These are phyloP conservation scores for Drosophila eohydei DNA, from an alignment of 2,888 invertebrate genomes.

Conservation along the genomic window DNA sequence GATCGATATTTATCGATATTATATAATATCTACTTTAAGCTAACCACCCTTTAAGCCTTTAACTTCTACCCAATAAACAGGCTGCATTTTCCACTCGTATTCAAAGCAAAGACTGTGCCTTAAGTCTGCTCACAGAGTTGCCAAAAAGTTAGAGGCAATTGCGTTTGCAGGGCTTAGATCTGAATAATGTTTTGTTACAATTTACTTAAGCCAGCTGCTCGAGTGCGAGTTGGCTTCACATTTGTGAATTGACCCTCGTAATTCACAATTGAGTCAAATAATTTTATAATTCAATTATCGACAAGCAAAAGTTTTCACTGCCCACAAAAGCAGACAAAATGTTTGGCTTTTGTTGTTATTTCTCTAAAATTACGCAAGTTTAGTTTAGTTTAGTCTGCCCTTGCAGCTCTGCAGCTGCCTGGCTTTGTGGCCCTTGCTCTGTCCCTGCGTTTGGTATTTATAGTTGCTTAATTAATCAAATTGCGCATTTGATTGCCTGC, in stretches of 20 bases:
- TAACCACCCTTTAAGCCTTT: background rate
- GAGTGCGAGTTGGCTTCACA: background rate
- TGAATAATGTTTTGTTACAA: background rate
- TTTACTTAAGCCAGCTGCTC: background rate
- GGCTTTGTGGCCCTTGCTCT: background rate
- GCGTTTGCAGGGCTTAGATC: too few relatives aligned
- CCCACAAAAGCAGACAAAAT: slow-evolving; percentile 36
- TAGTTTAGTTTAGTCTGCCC: slow-evolving; percentile 10
- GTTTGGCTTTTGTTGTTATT: slow-evolving; percentile 33
- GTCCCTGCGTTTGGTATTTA: slow-evolving; percentile 11
- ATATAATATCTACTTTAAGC: background rate
- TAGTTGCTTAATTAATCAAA: slow-evolving; percentile 56
- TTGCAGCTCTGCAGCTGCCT: background rate
- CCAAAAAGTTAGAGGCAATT: background rate
- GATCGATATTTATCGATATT: background rate
- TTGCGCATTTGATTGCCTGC: slow-evolving; percentile 40
- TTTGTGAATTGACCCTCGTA: slow-evolving; percentile 22
- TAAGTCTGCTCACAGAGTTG: background rate
- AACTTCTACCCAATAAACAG: background rate
- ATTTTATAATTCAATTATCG: slow-evolving; percentile 69
- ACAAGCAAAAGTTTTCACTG: slow-evolving; percentile 55
- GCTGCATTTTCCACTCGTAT: background rate
- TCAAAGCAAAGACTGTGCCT: background rate
- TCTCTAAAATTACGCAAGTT: slow-evolving; percentile 22
- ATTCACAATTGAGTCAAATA: slow-evolving; percentile 15